Evolutionary conservation across 2,888 invertebrate genomes (phyloP).

Genomic region (Lithophane ornitopus): DNA sequence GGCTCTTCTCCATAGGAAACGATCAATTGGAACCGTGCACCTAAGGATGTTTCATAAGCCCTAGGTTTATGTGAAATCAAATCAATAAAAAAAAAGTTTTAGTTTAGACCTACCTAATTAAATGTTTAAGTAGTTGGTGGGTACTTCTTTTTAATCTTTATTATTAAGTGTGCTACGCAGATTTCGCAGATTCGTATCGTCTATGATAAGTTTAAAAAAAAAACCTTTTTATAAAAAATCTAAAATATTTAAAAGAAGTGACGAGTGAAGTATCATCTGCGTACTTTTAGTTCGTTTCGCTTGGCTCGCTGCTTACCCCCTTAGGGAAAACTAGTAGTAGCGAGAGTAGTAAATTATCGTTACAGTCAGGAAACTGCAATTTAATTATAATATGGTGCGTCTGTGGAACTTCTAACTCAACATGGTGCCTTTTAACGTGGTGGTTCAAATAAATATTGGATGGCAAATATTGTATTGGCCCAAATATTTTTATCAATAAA

Average conservation of each 20-base stretch:
- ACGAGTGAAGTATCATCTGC: no score
- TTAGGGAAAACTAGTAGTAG: slow-evolving; percentile 22
- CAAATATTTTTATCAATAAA: background rate
- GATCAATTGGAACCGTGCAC: background rate
- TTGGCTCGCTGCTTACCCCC: slow-evolving; percentile 17
- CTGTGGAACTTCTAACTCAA: slow-evolving; percentile 33
- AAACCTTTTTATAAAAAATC: no score
- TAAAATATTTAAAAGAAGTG: no score
- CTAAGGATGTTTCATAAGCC: background rate
- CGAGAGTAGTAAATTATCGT: slow-evolving; percentile 26
- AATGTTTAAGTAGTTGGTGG: background rate
- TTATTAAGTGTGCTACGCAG: no score
- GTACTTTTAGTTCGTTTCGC: slow-evolving; percentile 10
- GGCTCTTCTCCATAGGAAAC: background rate
- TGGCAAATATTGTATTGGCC: background rate
- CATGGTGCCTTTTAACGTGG: slow-evolving; percentile 1
- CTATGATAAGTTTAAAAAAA: background rate
- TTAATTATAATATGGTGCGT: slow-evolving; percentile 50
- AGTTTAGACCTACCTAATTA: no score
- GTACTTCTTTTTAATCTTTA: no score
- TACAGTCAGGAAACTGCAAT: slow-evolving; percentile 38
- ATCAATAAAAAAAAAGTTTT: background rate
- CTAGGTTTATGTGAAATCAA: background rate
- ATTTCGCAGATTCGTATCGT: background rate
- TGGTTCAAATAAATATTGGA: slow-evolving; percentile 18